Evolutionary conservation across 2,888 invertebrate genomes (phyloP).

Genomic region (Volucella bombylans): DNA sequence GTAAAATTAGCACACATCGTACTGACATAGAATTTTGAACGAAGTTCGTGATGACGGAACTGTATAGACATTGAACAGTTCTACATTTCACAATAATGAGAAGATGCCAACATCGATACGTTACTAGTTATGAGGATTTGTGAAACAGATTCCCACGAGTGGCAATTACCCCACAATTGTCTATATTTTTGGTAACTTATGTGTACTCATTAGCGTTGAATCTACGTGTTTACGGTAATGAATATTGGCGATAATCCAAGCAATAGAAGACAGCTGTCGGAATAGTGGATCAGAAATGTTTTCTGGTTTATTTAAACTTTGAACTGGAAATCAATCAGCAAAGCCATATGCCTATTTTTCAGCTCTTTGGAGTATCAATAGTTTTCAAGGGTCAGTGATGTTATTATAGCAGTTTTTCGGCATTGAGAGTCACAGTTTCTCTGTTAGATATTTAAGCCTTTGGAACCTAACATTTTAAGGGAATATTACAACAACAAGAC

Average conservation of each 20-base stretch:
- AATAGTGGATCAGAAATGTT: not conserved
- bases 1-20: not conserved
- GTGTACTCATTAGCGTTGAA: not conserved
- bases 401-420: too few species aligned
- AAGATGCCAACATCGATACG: not conserved
- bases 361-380: too few species aligned
- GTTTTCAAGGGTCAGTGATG: too few species aligned
- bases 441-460: too few species aligned
- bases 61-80: not conserved
- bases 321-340: too few species aligned
- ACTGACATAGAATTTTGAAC: not conserved
- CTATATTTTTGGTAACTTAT: not conserved
- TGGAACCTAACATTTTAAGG: too few species aligned
- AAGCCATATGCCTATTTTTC: too few species aligned
- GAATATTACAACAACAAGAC: too few species aligned
- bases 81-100: not conserved
- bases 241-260: constrained; percentile 22
- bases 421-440: too few species aligned
- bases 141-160: not conserved
- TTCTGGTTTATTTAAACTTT: not conserved
- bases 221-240: not conserved
- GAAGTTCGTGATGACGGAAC: not conserved
- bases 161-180: constrained; percentile 32
- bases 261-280: not conserved
- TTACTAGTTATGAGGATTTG: not conserved